Evolutionary conservation across 2,113 vertebrate species (phyloP).

Genomic region (Carettochelys insculpta): DNA sequence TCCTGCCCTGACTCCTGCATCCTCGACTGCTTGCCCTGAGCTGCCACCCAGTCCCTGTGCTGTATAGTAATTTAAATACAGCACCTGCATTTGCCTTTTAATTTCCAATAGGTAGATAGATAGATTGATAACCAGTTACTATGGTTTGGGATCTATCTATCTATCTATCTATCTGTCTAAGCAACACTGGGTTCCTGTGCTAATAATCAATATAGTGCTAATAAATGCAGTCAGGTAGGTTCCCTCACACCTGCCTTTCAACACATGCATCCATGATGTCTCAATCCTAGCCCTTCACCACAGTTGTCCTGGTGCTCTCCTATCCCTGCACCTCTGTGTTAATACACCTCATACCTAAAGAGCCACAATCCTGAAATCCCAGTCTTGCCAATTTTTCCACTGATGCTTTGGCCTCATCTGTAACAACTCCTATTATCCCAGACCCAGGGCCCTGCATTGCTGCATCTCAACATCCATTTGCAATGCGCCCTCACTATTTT

Average conservation of each 20-base stretch:
- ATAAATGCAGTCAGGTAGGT: neutral
- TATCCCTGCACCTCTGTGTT: neutral
- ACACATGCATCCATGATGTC: neutral
- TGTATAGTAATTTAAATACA: too few relatives aligned
- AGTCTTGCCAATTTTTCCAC: neutral
- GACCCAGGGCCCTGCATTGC: neutral
- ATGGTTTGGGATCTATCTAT: too few relatives aligned
- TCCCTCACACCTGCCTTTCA: neutral
- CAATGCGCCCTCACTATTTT: neutral
- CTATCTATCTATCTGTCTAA: too few relatives aligned
- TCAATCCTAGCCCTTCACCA: too few relatives aligned
- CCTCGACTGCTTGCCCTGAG: too few relatives aligned
- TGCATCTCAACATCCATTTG: neutral
- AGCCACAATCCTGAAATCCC: neutral
- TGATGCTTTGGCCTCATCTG: neutral
- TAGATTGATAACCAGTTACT: too few relatives aligned
- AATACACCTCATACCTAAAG: neutral
- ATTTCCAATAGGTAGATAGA: too few relatives aligned
- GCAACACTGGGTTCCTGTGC: too few relatives aligned
- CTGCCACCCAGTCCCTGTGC: too few relatives aligned
- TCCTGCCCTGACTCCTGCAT: too few relatives aligned
- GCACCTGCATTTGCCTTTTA: too few relatives aligned
- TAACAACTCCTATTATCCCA: neutral
- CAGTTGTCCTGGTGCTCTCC: neutral
- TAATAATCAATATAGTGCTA: neutral